Evolutionary conservation across 2,888 invertebrate genomes (phyloP).

Genomic region (Campaea margaritaria): DNA sequence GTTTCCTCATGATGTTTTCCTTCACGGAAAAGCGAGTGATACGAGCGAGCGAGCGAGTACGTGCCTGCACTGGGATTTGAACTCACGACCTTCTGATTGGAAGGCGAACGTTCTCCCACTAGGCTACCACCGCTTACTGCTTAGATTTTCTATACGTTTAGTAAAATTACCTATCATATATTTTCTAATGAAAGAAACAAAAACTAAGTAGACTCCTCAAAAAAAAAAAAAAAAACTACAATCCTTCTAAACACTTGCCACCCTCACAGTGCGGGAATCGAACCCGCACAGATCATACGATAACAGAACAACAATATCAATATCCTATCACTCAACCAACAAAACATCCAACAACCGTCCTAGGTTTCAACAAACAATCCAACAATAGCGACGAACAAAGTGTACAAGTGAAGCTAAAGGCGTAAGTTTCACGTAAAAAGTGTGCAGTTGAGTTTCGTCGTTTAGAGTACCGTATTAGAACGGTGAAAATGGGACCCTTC

Average conservation of each 20-base stretch:
- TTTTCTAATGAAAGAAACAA: too few relatives aligned
- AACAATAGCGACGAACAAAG: neutral
- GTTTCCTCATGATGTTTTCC: too few relatives aligned
- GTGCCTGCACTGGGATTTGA: too few relatives aligned
- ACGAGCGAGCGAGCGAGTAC: too few relatives aligned
- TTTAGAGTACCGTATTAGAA: neutral
- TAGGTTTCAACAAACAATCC: conserved; percentile 1
- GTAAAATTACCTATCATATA: too few relatives aligned
- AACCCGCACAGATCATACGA: conserved; percentile 8
- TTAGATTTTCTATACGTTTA: too few relatives aligned
- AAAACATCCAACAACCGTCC: conserved; percentile 7
- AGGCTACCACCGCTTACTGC: too few relatives aligned
- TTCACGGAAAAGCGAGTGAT: too few relatives aligned
- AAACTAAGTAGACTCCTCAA: too few relatives aligned
- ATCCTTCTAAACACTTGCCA: conserved; percentile 7
- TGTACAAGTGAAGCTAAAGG: neutral
- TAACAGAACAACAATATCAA: conserved; percentile 15
- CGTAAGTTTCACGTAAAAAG: neutral
- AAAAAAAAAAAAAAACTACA: neutral
- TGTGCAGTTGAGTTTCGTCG: neutral
- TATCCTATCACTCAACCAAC: conserved; percentile 12
- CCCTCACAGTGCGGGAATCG: conserved; percentile 2
- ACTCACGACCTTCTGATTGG: too few relatives aligned
- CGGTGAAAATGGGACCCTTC: neutral
- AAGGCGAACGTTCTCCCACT: too few relatives aligned